Evolutionary conservation across 2,888 invertebrate species (phyloP), one percentile per base, ranked within the genome.

Genomic region (Rhorus exstirpatorius): DNA sequence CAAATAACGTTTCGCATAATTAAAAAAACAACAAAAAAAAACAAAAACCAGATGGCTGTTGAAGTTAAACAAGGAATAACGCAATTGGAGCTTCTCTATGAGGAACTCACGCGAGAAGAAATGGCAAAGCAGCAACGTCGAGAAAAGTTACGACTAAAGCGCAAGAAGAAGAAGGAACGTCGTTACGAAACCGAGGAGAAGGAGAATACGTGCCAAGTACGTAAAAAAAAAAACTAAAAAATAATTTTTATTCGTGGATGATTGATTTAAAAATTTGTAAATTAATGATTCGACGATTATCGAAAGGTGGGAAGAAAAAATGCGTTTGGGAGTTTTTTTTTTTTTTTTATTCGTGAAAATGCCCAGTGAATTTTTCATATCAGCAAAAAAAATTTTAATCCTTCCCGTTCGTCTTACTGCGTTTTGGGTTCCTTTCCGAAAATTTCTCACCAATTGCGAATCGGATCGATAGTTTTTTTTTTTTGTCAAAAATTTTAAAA

Each of bases 51-150:
- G 95, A 96, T 97, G 87, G 97, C 97, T 3, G 96, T 98, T 31
- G 98, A 98, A 93, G 95, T 95, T 83, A 98, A 98, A 92, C 96
- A 97, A 90, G 97, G 97, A 26, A 96, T 97, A 24, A 97, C 97
- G 53, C 97, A 98, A 91, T 93, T 98, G 83, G 98, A 98, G 93
- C 93, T 98, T 84, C 93, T 98, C 35, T 98, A 97, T 90, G 96
- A 97, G 87, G 98, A 98, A 93, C 94, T 98, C 83, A 96, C 97
- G 63, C 96, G 97, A 87, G 98, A 98, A 88, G 98, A 98, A 93
- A 95, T 96, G 83, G 96, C 96, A 6, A 96, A 97, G 90, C 97
- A 97, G 89, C 96, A 97, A 88, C 95, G 97, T 87, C 97, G 97
- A 89, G 97, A 98, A 93, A 97, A 97, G 91, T 97, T 98, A 93